These are phyloP conservation scores for Capromys pilorides DNA, from an alignment of 2,797 vertebrate species.

Conservation along the genomic window DNA sequence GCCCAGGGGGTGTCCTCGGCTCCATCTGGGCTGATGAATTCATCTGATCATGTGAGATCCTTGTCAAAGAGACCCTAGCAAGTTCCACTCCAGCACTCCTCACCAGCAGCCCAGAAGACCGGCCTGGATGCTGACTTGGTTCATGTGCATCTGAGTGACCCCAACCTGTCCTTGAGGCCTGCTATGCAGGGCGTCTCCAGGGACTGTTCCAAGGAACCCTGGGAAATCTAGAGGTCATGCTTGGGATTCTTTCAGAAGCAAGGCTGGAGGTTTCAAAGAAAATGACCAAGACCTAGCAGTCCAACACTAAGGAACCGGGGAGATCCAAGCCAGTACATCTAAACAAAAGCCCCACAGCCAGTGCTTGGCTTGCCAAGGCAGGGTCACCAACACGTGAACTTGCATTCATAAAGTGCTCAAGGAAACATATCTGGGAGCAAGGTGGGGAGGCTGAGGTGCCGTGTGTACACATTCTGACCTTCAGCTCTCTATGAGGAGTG, in stretches of 20 bases:
- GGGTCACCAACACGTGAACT: no score
- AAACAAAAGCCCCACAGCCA: fast-evolving
- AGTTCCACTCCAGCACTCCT: background rate
- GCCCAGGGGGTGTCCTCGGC: no score
- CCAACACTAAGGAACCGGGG: background rate
- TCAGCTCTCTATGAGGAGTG: background rate
- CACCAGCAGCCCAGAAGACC: background rate
- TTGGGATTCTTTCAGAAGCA: background rate
- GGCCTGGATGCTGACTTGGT: no score
- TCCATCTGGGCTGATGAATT: background rate
- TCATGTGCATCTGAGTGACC: no score
- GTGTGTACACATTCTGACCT: background rate
- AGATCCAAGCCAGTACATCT: fast-evolving
- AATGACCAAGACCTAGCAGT: background rate
- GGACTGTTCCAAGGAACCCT: background rate
- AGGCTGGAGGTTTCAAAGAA: background rate
- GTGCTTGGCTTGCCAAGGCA: no score
- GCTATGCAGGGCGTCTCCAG: background rate
- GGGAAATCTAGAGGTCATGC: background rate
- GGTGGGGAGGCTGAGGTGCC: fast-evolving
- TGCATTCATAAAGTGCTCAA: fast-evolving
- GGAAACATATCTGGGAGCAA: background rate
- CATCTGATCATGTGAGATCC: background rate
- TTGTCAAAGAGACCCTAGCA: background rate
- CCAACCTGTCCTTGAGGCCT: background rate